Percentiles rank a stretch among this genome's conserved stretches.
phyloP scores from a whole-genome alignment of 2,113 vertebrate species.

The human (Homo sapiens) region GRCh38 chr16:71590501-71591000 shows the following conservation, averaged over 20 bases:
- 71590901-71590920: not conserved
- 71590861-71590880: not conserved
- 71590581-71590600: not conserved
- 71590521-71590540: not conserved
- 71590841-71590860: constrained; percentile 10
- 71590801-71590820: constrained; percentile 62
- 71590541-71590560: not conserved
- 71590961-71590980: not conserved
- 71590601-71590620: not conserved
- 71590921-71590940: not conserved
- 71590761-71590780: not conserved
- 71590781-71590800: not conserved
- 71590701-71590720: constrained; percentile 59
- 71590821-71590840: not conserved
- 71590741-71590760: not conserved
- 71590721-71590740: constrained; percentile 63
- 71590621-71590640: constrained; percentile 58
- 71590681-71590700: constrained; percentile 51
- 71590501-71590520: not conserved
- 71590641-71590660: not conserved
- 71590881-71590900: not conserved
- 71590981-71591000: not conserved
- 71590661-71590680: constrained; percentile 56
- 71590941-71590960: not conserved
- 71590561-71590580: not conserved